phyloP scores from a whole-genome alignment of 2,113 vertebrate genomes.

The Coryphaenoides rupestris region DNA sequence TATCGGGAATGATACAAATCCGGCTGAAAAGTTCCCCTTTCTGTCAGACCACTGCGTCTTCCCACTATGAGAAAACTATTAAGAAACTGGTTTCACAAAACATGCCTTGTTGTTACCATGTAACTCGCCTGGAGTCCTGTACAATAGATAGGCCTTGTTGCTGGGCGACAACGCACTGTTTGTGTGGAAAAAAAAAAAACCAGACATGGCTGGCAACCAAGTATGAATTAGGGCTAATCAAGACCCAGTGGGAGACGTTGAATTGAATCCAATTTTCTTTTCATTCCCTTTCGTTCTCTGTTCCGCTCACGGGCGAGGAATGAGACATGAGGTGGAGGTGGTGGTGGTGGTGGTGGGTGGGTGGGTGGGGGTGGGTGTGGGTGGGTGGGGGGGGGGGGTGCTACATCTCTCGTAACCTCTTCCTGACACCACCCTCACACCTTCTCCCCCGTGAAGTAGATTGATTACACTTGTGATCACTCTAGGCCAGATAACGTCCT shows the following conservation, averaged over 20 bases:
- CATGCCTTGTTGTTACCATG: too few relatives aligned
- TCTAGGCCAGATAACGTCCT: conserved; percentile 62
- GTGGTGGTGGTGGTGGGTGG: too few relatives aligned
- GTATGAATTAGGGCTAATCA: conserved; percentile 43
- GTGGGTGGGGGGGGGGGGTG: conserved; percentile 38
- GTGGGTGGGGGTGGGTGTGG: conserved; percentile 43
- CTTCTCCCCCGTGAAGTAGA: conserved; percentile 49
- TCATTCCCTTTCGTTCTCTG: conserved; percentile 14
- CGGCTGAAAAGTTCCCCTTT: too few relatives aligned
- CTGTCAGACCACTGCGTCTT: too few relatives aligned
- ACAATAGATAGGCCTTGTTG: too few relatives aligned
- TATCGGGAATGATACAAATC: too few relatives aligned
- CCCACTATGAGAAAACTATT: too few relatives aligned
- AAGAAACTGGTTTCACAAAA: too few relatives aligned
- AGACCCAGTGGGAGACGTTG: conserved; percentile 39
- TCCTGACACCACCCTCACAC: conserved; percentile 28
- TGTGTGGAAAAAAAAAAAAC: neutral
- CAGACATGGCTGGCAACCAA: too few relatives aligned
- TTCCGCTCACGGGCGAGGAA: neutral
- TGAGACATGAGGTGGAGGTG: neutral
- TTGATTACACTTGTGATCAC: conserved; percentile 67
- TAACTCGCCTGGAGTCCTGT: too few relatives aligned
- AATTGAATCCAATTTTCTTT: conserved; percentile 52
- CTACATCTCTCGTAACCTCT: conserved; percentile 32
- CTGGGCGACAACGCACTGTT: too few relatives aligned